Evolutionary conservation across 2,797 vertebrate species (phyloP).

Genomic region (Pitangus sulphuratus): DNA sequence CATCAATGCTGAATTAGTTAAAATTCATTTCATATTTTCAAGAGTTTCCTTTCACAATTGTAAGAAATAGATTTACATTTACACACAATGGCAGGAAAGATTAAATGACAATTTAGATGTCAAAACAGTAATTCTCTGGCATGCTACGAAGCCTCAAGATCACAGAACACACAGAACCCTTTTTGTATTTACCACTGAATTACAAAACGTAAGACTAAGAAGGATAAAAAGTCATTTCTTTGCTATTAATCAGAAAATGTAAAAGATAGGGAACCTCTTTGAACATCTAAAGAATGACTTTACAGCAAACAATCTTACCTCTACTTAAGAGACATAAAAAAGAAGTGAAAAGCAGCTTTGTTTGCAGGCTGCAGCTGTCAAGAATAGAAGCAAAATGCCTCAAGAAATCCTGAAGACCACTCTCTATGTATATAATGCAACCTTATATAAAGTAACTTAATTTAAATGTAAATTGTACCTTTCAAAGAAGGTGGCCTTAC

Average conservation of each 20-base stretch:
- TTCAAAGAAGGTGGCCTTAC: background rate
- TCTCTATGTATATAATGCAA: background rate
- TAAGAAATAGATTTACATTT: background rate
- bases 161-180: background rate
- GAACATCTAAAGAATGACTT: constrained; percentile 3
- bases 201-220: background rate
- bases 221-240: background rate
- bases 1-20: background rate
- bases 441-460: background rate
- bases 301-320: background rate
- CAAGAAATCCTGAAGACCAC: background rate
- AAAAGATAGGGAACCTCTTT: background rate
- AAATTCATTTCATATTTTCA: background rate
- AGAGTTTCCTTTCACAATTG: background rate
- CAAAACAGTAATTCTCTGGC: constrained; percentile 21
- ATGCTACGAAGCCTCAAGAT: background rate
- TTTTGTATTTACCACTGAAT: background rate
- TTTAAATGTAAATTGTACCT: background rate
- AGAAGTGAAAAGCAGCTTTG: background rate
- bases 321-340: background rate
- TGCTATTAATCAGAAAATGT: background rate
- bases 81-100: background rate
- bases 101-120: constrained; percentile 18
- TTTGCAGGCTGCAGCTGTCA: background rate
- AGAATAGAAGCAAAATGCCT: background rate